Conservation (phyloP, 2,888 invertebrate species). For the Miltochrista miniata region DNA sequence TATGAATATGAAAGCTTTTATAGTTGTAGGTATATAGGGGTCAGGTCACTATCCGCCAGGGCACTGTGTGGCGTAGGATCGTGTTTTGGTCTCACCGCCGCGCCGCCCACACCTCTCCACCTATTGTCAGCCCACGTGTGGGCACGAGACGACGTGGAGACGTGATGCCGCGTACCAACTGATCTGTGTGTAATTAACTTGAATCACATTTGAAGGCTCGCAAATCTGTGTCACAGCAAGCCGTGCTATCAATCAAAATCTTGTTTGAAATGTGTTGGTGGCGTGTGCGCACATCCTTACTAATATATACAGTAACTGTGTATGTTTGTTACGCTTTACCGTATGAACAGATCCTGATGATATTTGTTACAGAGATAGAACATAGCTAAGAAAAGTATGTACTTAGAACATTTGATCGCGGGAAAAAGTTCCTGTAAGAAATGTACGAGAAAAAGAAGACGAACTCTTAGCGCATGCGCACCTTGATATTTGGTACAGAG, state of each 20-base stretch:
- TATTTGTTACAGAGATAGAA: too few species aligned
- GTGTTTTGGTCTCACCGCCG: conserved; percentile 57
- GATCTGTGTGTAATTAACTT: conserved; percentile 52
- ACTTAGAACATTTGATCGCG: too few species aligned
- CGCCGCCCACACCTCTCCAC: conserved; percentile 59
- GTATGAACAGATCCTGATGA: too few species aligned
- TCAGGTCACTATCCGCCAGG: conserved; percentile 35
- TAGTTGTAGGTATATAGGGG: conserved; percentile 31
- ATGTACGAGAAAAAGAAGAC: too few species aligned
- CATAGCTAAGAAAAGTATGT: too few species aligned
- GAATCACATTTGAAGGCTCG: conserved; percentile 32
- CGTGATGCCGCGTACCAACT: conserved; percentile 63
- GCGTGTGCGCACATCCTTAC: too few species aligned
- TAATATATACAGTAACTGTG: too few species aligned
- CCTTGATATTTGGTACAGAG: too few species aligned
- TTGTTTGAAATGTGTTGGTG: neutral
- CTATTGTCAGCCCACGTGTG: conserved; percentile 73
- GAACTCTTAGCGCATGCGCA: too few species aligned
- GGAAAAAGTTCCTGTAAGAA: too few species aligned
- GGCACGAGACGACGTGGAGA: conserved; percentile 52
- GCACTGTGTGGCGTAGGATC: conserved; percentile 52
- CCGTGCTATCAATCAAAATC: conserved; percentile 6
- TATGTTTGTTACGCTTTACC: too few species aligned
- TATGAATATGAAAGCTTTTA: conserved; percentile 43
- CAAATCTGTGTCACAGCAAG: conserved; percentile 19